A percentile compares a stretch with the other conserved stretches of the same genome.
These are phyloP conservation scores for Bettongia penicillata DNA, from an alignment of 2,113 vertebrate genomes.

Conservation along the genomic window DNA sequence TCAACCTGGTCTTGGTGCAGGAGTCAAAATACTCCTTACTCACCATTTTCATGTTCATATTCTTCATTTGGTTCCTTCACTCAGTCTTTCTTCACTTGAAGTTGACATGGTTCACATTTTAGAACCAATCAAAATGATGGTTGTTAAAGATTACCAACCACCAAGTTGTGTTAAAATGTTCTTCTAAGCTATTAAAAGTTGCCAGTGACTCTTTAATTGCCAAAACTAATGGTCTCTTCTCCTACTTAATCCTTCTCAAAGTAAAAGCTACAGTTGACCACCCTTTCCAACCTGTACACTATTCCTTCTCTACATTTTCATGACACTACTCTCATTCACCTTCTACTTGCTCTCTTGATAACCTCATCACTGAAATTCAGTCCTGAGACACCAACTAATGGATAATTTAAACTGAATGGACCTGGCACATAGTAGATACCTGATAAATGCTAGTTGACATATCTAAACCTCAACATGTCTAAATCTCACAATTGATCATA, in stretches of 20 bases:
- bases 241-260: not conserved
- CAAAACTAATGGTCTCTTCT: not conserved
- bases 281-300: not conserved
- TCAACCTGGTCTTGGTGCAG: not conserved
- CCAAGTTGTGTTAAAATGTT: not conserved
- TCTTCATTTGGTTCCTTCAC: not conserved
- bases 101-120: not conserved
- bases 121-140: not conserved
- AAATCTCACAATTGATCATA: no score
- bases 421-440: not conserved
- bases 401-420: not conserved
- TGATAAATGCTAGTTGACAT: not conserved
- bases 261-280: not conserved
- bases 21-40: not conserved
- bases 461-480: not conserved
- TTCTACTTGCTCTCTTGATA: not conserved
- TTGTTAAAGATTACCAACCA: not conserved
- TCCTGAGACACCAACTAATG: not conserved
- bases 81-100: not conserved
- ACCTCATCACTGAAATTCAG: not conserved
- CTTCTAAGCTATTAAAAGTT: not conserved
- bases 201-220: not conserved
- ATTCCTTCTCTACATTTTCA: not conserved
- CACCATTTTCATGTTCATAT: not conserved
- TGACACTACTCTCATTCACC: not conserved